Evolutionary conservation across 2,797 vertebrate genomes (phyloP).

Genomic region (Varecia variegata): DNA sequence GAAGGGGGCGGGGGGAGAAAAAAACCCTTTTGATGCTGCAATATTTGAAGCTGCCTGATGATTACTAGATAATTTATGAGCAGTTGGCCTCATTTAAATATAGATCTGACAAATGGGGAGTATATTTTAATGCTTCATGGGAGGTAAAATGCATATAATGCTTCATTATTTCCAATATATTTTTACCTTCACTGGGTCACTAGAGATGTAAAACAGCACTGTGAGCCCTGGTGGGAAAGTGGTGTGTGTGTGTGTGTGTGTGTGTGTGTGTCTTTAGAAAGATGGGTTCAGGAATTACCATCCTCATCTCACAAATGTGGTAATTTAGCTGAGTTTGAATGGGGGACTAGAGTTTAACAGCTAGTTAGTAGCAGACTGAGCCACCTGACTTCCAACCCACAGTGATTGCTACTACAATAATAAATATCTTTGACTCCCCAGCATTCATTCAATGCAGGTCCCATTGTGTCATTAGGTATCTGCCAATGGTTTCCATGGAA

Average conservation of each 20-base stretch:
- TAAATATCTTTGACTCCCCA: not conserved
- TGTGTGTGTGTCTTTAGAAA: not conserved
- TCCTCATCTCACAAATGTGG: not conserved
- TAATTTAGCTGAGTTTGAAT: not conserved
- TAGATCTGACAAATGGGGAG: not conserved
- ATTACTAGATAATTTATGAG: slow-evolving; percentile 48
- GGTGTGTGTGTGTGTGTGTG: not conserved
- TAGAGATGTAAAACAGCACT: not conserved
- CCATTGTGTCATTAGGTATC: not conserved
- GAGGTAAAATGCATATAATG: not conserved
- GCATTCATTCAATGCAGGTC: not conserved
- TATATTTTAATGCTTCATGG: not conserved
- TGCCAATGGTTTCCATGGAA: not conserved
- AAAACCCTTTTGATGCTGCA: not conserved
- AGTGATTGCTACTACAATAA: not conserved
- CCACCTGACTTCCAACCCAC: not conserved
- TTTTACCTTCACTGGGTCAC: not conserved
- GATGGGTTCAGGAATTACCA: not conserved
- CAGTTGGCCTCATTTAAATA: slow-evolving; percentile 42
- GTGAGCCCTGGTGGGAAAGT: not conserved
- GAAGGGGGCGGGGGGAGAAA: too few species aligned
- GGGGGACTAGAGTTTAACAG: not conserved
- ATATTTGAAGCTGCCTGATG: slow-evolving; percentile 32
- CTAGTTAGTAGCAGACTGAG: not conserved
- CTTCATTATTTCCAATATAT: slow-evolving; percentile 5